Percentiles rank a stretch among this genome's conserved stretches.
These are phyloP conservation scores for Scylla paramamosain DNA, from an alignment of 1,140 invertebrate species.

Conservation along the genomic window DNA sequence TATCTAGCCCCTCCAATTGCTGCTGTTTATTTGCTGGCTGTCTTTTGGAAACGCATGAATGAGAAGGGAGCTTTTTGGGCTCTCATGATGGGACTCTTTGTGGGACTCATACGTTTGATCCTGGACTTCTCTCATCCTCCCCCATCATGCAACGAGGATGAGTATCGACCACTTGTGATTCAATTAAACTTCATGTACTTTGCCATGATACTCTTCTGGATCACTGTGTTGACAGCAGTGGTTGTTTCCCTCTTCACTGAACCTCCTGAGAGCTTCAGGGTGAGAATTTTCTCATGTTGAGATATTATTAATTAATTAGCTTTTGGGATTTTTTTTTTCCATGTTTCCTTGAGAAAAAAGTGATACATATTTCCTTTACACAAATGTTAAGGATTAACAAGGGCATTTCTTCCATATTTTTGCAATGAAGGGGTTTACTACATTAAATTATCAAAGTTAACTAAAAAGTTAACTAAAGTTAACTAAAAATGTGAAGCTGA, in stretches of 20 bases:
- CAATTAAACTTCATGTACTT: conserved; percentile 81
- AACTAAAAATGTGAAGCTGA: too few relatives aligned
- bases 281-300: conserved; percentile 56
- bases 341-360: too few relatives aligned
- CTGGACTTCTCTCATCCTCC: conserved; percentile 78
- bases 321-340: too few relatives aligned
- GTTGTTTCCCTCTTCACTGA: conserved; percentile 80
- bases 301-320: background rate
- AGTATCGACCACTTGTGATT: conserved; percentile 79
- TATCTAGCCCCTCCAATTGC: conserved; percentile 82
- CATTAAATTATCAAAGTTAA: too few relatives aligned
- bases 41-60: conserved; percentile 81
- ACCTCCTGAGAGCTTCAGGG: conserved; percentile 77
- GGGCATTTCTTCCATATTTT: too few relatives aligned
- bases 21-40: conserved; percentile 81
- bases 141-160: conserved; percentile 79
- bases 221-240: conserved; percentile 77
- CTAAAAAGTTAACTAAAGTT: too few relatives aligned
- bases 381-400: too few relatives aligned
- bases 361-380: too few relatives aligned
- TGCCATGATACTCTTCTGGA: conserved; percentile 79
- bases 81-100: conserved; percentile 79
- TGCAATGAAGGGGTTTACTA: too few relatives aligned
- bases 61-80: conserved; percentile 82
- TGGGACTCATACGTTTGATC: conserved; percentile 79